Conservation (phyloP, 2,113 vertebrate species). For the Struthio camelus region DNA sequence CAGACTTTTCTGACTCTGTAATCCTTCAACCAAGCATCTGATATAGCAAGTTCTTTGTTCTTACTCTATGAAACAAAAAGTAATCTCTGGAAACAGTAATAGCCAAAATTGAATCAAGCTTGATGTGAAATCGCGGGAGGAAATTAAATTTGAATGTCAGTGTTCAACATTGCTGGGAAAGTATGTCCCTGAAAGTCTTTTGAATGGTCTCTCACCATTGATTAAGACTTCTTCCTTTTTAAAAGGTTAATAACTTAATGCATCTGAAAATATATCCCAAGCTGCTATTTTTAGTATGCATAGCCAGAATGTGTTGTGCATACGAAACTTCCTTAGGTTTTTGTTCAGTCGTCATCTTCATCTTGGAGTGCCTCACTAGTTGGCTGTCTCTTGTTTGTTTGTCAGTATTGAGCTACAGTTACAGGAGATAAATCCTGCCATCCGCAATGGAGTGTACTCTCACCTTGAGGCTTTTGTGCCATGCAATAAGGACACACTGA, state of each 20-base stretch:
- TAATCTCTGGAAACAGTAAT: not conserved
- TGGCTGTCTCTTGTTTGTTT: constrained; percentile 38
- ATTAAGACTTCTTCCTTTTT: not conserved
- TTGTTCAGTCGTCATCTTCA: not conserved
- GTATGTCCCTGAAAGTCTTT: not conserved
- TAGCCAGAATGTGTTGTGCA: not conserved
- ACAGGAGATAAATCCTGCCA: constrained; percentile 85
- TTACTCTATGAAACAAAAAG: not conserved
- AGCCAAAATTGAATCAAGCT: not conserved
- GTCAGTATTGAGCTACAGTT: constrained; percentile 95
- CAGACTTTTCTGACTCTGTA: not conserved
- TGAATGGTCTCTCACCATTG: not conserved
- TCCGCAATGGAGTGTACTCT: constrained; percentile 87
- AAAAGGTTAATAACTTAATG: not conserved
- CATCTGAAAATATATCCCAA: not conserved
- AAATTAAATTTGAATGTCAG: not conserved
- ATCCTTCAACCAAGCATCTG: not conserved
- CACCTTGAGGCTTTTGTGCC: constrained; percentile 97
- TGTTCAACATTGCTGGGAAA: not conserved
- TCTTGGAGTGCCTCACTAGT: not conserved
- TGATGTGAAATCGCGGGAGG: not conserved
- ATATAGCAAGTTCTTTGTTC: not conserved
- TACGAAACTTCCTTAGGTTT: not conserved
- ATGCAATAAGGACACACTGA: constrained; percentile 95
- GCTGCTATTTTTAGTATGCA: not conserved